Base-by-base conservation (phyloP, 2,113 vertebrate genomes). In the Protobothrops flavoviridis region DNA sequence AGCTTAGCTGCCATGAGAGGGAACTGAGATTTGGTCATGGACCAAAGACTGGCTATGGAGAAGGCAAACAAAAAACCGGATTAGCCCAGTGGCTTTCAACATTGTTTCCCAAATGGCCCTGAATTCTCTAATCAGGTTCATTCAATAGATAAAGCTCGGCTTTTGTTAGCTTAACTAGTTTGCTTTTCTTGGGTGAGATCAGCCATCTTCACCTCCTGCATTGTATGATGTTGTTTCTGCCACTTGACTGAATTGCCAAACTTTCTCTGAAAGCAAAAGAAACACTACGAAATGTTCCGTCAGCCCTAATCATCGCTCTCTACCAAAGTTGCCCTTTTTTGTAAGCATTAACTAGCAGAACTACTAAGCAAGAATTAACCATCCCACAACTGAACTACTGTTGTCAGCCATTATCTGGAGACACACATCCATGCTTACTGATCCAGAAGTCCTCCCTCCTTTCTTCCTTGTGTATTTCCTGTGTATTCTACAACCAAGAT, bases 51-150 rank as follows among this genome's bases (percentile, higher is more conserved):
- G 48, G 56, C 89, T 90, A 93, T 87, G 89, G 89, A 90, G n/a
- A 90, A 56, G 56, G 56, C 13, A 50, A 90, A 93, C 89, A 93
- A 93, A 93, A 93, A 93, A 50, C 56, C 81, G 81, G 92, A 90
- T 93, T 93, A 93, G 92, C 81, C 89, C 89, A 12, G 48, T 93
- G 89, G 89, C 92, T 93, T 93, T 93, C 92, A 93, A 57, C 89
- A 93, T 93, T 93, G 92, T 93, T 87, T 86, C 55, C 92, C 53
- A 93, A 93, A 93, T 55, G 89, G 89, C 57, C 92, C 53, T 90
- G 81, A 93, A 90, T 90, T 59, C 74, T 87, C 57, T 64, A 81
- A 93, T 69, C 56, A 55, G 92, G 89, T 93, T 87, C 56, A 69
- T 86, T 93, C 92, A 90, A 24, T 57, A 87, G 57, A 87, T 87